phyloP scores from a whole-genome alignment of 2,113 vertebrate species.

The Gasterosteus nipponicus region DNA sequence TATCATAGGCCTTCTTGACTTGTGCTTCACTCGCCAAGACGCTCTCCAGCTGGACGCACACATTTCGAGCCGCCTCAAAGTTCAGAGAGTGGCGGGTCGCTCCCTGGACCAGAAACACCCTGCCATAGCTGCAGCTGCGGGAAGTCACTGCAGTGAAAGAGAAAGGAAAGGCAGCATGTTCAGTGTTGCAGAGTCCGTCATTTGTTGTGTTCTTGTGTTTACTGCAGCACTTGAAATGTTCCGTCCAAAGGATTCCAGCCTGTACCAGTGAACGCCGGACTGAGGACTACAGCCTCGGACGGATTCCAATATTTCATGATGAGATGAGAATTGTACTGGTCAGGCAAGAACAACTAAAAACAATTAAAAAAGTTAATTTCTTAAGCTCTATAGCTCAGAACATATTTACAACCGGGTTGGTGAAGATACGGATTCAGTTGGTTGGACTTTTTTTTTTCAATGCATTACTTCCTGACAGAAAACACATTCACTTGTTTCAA shows the following conservation, averaged over 20 bases:
- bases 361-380: no score
- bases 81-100: slow-evolving; percentile 83
- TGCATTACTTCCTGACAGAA: not conserved
- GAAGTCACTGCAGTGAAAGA: slow-evolving; percentile 69
- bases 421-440: not conserved
- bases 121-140: slow-evolving; percentile 83
- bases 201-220: not conserved
- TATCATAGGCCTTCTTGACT: slow-evolving; percentile 66
- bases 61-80: slow-evolving; percentile 67
- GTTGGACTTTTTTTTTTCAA: not conserved
- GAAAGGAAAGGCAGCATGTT: not conserved
- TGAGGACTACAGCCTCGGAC: not conserved
- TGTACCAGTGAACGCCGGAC: not conserved
- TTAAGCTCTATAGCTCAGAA: not conserved
- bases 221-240: not conserved
- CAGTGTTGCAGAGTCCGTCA: not conserved
- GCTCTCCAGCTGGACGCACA: slow-evolving; percentile 81
- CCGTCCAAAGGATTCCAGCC: not conserved
- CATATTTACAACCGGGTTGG: not conserved
- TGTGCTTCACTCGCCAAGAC: slow-evolving; percentile 82
- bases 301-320: not conserved
- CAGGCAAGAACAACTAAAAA: no score
- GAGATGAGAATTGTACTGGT: not conserved
- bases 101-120: slow-evolving; percentile 90
- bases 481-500: not conserved